These are phyloP conservation scores for Hipposideros armiger DNA, from an alignment of 2,113 vertebrate genomes.

Conservation along the genomic window DNA sequence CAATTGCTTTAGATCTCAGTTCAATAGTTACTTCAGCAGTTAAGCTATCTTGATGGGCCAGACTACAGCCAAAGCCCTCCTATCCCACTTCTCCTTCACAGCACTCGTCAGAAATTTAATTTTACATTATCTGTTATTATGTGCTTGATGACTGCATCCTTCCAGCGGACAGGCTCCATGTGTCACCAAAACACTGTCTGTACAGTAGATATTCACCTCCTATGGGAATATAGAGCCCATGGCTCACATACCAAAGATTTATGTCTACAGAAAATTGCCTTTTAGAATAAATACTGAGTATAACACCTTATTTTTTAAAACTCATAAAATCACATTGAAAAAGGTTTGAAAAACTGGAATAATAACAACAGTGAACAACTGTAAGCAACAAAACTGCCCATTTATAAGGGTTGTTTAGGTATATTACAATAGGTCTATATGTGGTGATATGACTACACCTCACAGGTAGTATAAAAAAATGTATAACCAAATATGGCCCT, in stretches of 20 bases:
- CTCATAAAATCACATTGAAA: background rate
- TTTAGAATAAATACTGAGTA: background rate
- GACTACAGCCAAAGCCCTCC: background rate
- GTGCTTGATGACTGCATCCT: background rate
- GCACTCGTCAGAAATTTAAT: background rate
- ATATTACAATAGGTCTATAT: background rate
- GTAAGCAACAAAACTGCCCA: background rate
- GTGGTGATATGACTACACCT: background rate
- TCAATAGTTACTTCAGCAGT: background rate
- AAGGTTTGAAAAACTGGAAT: background rate
- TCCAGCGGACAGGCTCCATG: background rate
- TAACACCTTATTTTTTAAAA: background rate
- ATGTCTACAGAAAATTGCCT: constrained; percentile 16
- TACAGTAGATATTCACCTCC: background rate
- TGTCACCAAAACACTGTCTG: background rate
- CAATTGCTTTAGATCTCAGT: background rate
- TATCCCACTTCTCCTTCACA: background rate
- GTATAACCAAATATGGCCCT: background rate
- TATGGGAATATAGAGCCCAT: background rate
- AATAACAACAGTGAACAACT: background rate
- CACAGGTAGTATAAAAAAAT: background rate
- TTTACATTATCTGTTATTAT: background rate
- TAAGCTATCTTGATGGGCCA: background rate
- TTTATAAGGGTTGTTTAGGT: background rate
- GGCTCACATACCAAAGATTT: background rate